Evolutionary conservation across 2,888 invertebrate genomes (phyloP), one percentile per base, ranked within the genome.

Genomic region (Xestia ashworthii): DNA sequence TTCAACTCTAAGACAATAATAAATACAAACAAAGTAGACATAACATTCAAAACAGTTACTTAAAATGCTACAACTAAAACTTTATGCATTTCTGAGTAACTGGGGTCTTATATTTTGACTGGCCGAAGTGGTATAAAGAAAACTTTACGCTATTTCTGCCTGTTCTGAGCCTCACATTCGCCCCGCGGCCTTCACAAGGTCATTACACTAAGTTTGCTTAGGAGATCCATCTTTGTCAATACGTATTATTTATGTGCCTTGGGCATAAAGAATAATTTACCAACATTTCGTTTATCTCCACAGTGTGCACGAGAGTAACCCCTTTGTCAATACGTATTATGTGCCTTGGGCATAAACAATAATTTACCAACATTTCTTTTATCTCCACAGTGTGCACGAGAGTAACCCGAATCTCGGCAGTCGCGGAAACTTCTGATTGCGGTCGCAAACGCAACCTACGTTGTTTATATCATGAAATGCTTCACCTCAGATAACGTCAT

Each of bases 241-340:
- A 58, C 25, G n/a, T 19, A 53, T n/a, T n/a, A n/a, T n/a, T 32
- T 25, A n/a, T 50, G 44, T 65, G n/a, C 12, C n/a, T 5, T 65
- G n/a, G 19, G 9, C 32, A 74, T 38, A 58, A 1, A 55, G 14
- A 48, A 50, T 50, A 25, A 48, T 68, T 64, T 19, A 76, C 48
- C 73, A 75, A 82, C 22, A 3, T 58, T 70, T 83, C 58, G 75
- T 89, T 90, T 88, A 84, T 84, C 86, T 87, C 95, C 95, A 41
- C 97, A 97, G 97, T 93, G 97, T 97, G 90, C 97, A 97, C 94
- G 97, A 97, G 95, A 97, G 97, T 93, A 97, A 97, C 91, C 97
- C 97, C 32, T 50, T 55, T 69, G 64, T 12, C 22, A 38, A 25
- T 53, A 58, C 25, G n/a, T 19, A 53, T 32, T 25, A n/a, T 50